Base-by-base conservation (phyloP, 2,797 vertebrate species). In the Echeneis naucrates region DNA sequence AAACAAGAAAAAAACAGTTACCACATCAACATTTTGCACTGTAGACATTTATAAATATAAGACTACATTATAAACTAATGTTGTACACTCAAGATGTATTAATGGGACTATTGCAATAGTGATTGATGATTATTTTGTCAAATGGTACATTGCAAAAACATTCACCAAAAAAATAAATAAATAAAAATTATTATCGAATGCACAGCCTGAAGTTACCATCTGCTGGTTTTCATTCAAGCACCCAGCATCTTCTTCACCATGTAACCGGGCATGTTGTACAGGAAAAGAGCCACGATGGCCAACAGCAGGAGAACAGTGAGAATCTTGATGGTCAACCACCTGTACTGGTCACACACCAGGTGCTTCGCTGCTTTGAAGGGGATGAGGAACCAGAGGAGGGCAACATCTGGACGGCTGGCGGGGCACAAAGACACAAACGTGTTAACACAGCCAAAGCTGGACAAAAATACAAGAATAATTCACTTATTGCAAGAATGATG, bases 221-320 rank as follows among this genome's bases (percentile, higher is more conserved):
- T 12, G 21, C 26, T 54, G 23, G 37, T 59, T 64, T 51, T n/a
- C 27, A 30, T 21, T 81, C 50, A 98, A 0, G 95, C 97, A 1
- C 97, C 97, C 45, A 98, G 73, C 80, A 99, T 95, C 81, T 98
- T 99, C 95, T 99, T 99, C 91, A 97, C 97, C 96, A 97, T 97
- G 92, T 99, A 99, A 52, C 97, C 98, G 0, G 97, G 97, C 92
- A 96, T 96, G 94, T 95, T 98, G 93, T 99, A 99, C 68, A 99
- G 91, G 93, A 99, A 99, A 52, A 99, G 95, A 24, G 76, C 97
- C 8, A 98, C 45, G 91, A 99, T 96, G 84, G 96, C 92, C 68
- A 99, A 81, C 16, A 96, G 90, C 78, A 99, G 82, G 42, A 99
- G 90, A 1, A 94, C 96, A 69, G 96, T 80, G 78, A 98, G 89